Conservation (phyloP, 2,888 invertebrate genomes). For the Aspidapion aeneum region DNA sequence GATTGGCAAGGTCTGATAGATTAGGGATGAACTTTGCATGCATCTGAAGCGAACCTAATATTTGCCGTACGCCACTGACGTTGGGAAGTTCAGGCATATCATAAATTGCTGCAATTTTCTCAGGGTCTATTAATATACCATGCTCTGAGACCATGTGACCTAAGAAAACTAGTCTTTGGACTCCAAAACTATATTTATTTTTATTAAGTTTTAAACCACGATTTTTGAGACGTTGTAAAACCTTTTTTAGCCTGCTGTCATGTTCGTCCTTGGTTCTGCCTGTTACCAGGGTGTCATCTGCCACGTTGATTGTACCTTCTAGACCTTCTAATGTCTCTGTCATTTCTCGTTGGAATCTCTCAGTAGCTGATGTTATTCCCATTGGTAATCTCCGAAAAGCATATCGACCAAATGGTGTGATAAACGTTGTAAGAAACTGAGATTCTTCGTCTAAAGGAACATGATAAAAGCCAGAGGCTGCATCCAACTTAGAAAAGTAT, state of each 20-base stretch:
- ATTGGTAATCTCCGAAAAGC: no score
- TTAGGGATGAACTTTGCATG: no score
- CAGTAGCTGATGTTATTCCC: constrained; percentile 17
- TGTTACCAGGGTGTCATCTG: constrained; percentile 19
- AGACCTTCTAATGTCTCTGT: not conserved
- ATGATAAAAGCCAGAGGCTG: constrained; percentile 32
- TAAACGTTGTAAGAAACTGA: constrained; percentile 12
- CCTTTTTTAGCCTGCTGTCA: constrained; percentile 8
- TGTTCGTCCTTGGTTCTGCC: constrained; percentile 15
- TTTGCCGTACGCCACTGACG: no score
- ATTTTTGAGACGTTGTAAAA: constrained; percentile 14
- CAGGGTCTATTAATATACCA: no score
- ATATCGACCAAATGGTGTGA: constrained; percentile 20
- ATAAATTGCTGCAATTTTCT: no score
- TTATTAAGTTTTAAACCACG: no score
- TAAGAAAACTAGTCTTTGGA: constrained; percentile 28
- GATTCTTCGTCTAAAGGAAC: constrained; percentile 14
- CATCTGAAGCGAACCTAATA: no score
- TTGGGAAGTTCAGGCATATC: no score
- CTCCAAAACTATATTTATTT: constrained; percentile 33
- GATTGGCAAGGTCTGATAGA: no score
- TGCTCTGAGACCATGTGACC: no score
- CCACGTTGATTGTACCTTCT: constrained; percentile 9
- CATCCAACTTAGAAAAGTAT: constrained; percentile 28
- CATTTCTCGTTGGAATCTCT: constrained; percentile 11